phyloP scores from a whole-genome alignment of 92 coral and sea anemone species.

The Ricordea florida region DNA sequence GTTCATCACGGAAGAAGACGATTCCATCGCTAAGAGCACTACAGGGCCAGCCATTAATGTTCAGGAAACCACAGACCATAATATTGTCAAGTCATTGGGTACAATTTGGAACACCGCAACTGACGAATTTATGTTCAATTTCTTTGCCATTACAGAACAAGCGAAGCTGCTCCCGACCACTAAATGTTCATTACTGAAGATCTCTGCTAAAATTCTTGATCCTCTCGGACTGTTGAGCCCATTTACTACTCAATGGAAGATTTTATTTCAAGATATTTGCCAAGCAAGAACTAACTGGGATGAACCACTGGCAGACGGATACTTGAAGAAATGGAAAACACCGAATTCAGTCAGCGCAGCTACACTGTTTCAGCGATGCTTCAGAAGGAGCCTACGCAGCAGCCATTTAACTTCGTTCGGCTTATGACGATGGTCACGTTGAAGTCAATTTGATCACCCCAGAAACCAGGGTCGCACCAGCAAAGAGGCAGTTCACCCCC shows the following conservation, averaged over 20 bases:
- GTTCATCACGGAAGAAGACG: constrained; percentile 38
- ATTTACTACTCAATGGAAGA: constrained; percentile 38
- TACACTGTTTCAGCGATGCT: constrained; percentile 62
- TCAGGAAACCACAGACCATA: constrained; percentile 2
- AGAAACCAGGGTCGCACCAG: constrained; percentile 46
- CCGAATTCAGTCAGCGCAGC: constrained; percentile 28
- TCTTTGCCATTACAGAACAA: constrained; percentile 22
- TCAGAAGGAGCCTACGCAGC: constrained; percentile 59
- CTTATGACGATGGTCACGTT: constrained; percentile 31
- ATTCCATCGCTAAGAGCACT: constrained; percentile 38
- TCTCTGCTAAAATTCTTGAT: constrained; percentile 65
- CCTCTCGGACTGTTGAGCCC: constrained; percentile 54
- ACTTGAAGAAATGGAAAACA: constrained; percentile 34
- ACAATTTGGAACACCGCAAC: constrained; percentile 45
- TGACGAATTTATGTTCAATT: constrained; percentile 39
- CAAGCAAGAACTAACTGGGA: neutral
- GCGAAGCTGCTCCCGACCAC: constrained; percentile 41
- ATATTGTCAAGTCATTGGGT: constrained; percentile 47
- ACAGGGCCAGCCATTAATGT: constrained; percentile 12
- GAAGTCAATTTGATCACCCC: constrained; percentile 40
- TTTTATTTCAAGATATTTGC: constrained; percentile 45
- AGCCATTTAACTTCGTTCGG: constrained; percentile 28
- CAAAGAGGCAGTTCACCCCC: constrained; percentile 66
- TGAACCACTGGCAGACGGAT: neutral
- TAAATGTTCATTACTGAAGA: constrained; percentile 41